Percentiles rank a stretch among this genome's conserved stretches.
Conservation (phyloP, 23 tunicate species). For the Botrylloides violaceus region DNA sequence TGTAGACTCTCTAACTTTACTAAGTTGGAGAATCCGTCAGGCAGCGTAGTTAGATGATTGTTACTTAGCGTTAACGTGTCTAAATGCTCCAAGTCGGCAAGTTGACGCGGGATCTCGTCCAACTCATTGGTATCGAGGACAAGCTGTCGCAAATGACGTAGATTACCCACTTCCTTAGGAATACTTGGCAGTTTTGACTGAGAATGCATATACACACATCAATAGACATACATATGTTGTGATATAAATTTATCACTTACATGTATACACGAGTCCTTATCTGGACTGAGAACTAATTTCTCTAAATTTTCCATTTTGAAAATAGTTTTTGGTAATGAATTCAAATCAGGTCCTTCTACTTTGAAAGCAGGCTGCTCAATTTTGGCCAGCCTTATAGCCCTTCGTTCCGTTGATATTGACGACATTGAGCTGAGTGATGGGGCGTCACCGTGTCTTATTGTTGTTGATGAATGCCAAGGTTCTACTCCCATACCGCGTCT, state of each 20-base stretch:
- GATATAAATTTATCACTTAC: slow-evolving; percentile 18
- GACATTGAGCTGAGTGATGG: background rate
- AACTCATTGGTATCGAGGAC: slow-evolving; percentile 82
- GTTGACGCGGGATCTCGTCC: slow-evolving; percentile 43
- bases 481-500: background rate
- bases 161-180: slow-evolving; percentile 68
- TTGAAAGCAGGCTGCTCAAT: slow-evolving; percentile 10
- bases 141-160: slow-evolving; percentile 29
- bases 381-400: background rate
- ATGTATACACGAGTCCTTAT: slow-evolving; percentile 61
- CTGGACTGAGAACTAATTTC: slow-evolving; percentile 53
- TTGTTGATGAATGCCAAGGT: background rate
- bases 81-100: slow-evolving; percentile 30
- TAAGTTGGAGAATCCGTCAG: slow-evolving; percentile 33
- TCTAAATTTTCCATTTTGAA: slow-evolving; percentile 38
- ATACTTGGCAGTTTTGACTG: slow-evolving; percentile 66
- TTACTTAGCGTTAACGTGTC: slow-evolving; percentile 63
- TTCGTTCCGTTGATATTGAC: background rate
- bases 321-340: slow-evolving; percentile 8
- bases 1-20: slow-evolving; percentile 50
- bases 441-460: background rate
- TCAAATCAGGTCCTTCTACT: slow-evolving; percentile 48
- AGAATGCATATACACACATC: background rate
- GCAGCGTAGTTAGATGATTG: slow-evolving; percentile 39
- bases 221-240: background rate